Evolutionary conservation across 2,888 invertebrate species (phyloP), one percentile per base, ranked within the genome.

Genomic region (Tenodera sinensis): DNA sequence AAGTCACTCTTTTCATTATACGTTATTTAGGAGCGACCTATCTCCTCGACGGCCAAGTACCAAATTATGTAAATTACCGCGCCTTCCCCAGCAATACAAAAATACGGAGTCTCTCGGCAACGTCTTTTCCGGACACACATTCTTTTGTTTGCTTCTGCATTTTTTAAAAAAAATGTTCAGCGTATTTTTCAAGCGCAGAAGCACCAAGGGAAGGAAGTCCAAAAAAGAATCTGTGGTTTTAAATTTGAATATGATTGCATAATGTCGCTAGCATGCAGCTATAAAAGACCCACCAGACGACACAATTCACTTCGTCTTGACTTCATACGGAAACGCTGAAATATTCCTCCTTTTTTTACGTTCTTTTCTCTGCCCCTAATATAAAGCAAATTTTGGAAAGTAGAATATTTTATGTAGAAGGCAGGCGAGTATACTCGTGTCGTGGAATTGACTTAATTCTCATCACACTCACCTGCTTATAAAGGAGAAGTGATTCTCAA

Each of bases 71-170:
- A 93, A 93, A 93, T 92, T 92, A 93, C 92, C 92, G 93, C 92
- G 93, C 28, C 20, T 25, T 42, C 25, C 83, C 93, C 93, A 93
- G 93, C 85, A 89, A 86, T 93, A 93, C 93, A 93, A 93, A 93
- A 93, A 93, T 93, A 93, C 93, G 93, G 93, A 93, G 93, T 93
- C 92, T 93, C 93, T 93, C 93, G 91, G 92, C 93, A 93, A 93
- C 93, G 93, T 93, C 93, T 93, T 93, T 93, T 93, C 93, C 93
- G 93, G 93, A 92, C 93, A 83, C 89, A 86, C 93, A 93, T 93
- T 93, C 93, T 93, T 89, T 89, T 89, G 89, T 89, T 83, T 54
- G 85, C 83, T 34, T 89, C 42, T 85, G 83, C 84, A 84, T 88
- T 88, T 88, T 84, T 84, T 54, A 88, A 71, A 83, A 89, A 83